A percentile compares a stretch with the other conserved stretches of the same genome.
phyloP scores from a whole-genome alignment of 2,797 vertebrate species.

The Ptychadena robeensis region DNA sequence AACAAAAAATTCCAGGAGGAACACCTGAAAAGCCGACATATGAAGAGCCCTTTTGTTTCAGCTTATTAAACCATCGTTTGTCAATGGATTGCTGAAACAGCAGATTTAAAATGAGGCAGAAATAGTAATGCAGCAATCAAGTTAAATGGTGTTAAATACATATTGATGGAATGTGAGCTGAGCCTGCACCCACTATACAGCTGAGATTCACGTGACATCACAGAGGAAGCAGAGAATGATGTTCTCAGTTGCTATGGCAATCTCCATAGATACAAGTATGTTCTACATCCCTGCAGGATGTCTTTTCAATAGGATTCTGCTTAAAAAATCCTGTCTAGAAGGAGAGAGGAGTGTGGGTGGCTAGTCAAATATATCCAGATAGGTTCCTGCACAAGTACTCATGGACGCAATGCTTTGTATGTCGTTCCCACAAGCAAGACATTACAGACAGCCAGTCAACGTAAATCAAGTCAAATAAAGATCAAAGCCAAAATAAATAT shows the following conservation, averaged over 20 bases:
- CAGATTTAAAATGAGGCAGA: neutral
- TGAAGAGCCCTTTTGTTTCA: neutral
- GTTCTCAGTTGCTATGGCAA: constrained; percentile 47
- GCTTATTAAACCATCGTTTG: neutral
- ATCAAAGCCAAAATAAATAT: too few relatives aligned
- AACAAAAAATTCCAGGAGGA: neutral
- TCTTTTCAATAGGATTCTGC: constrained; percentile 48
- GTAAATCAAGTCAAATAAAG: neutral
- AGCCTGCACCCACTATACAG: constrained; percentile 4
- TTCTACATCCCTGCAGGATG: constrained; percentile 37
- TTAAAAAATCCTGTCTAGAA: constrained; percentile 32
- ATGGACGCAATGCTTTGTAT: neutral
- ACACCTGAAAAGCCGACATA: neutral
- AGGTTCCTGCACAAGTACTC: neutral
- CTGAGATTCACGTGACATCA: constrained; percentile 25
- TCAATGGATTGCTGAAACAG: neutral
- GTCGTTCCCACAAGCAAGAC: neutral
- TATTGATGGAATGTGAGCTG: neutral
- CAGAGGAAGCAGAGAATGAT: constrained; percentile 16
- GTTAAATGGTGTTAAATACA: neutral
- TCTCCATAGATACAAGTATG: constrained; percentile 54
- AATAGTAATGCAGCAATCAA: neutral
- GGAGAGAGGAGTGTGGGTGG: constrained; percentile 24
- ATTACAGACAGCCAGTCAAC: neutral
- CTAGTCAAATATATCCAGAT: constrained; percentile 1